Conservation (phyloP, 64 coral and sea anemone species). For the Stichodactyla helianthus region DNA sequence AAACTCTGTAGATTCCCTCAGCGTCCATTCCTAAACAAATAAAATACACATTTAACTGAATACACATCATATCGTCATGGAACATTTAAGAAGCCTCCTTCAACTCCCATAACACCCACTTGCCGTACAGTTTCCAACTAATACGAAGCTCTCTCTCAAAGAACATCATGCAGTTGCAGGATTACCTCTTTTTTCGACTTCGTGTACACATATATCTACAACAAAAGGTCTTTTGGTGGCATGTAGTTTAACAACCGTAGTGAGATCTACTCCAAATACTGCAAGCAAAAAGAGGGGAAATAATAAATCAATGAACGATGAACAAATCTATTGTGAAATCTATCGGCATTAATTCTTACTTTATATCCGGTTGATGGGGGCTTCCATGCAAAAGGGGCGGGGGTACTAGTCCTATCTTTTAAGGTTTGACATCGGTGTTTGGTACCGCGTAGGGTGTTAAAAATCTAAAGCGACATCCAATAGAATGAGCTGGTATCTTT, state of each 20-base stretch:
- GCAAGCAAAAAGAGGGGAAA: background rate
- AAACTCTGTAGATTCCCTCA: slow-evolving; percentile 91
- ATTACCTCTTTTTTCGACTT: slow-evolving; percentile 95
- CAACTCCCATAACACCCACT: too few species aligned
- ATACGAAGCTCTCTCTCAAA: too few species aligned
- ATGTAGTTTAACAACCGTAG: slow-evolving; percentile 89
- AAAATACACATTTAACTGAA: background rate
- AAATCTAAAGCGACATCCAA: too few species aligned
- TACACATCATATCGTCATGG: background rate
- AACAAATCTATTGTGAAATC: background rate
- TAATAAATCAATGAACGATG: background rate
- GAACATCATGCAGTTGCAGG: background rate
- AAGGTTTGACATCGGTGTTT: too few species aligned
- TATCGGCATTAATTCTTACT: too few species aligned
- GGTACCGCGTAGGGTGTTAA: too few species aligned
- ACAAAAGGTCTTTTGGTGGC: slow-evolving; percentile 91
- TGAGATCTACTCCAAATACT: slow-evolving; percentile 98
- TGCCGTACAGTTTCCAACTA: too few species aligned
- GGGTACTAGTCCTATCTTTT: too few species aligned
- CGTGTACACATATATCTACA: slow-evolving; percentile 83
- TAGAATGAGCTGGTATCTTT: too few species aligned
- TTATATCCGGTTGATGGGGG: too few species aligned
- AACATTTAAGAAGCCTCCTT: background rate
- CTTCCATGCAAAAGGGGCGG: too few species aligned
- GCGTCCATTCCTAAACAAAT: slow-evolving; percentile 57